A percentile compares a stretch with the other conserved stretches of the same genome.
Conservation (phyloP, 2,888 invertebrate species). For the Scaptomyza parva region DNA sequence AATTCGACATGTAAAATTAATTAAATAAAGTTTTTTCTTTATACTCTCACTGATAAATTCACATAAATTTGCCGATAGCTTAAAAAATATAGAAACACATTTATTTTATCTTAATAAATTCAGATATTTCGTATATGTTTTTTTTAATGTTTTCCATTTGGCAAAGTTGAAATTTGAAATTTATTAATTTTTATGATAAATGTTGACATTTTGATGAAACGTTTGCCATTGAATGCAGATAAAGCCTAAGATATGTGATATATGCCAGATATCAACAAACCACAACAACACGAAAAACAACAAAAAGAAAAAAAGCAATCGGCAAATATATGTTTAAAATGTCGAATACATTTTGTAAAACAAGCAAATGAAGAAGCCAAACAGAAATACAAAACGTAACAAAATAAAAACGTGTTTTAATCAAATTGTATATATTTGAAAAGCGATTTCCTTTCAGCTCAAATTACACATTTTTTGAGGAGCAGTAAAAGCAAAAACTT, state of each 20-base stretch:
- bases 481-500: slow-evolving; percentile 30
- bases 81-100: slow-evolving; percentile 9
- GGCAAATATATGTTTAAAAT: slow-evolving; percentile 40
- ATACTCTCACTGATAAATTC: slow-evolving; percentile 11
- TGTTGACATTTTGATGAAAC: slow-evolving; percentile 80
- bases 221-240: slow-evolving; percentile 75
- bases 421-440: slow-evolving; percentile 23
- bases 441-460: slow-evolving; percentile 37
- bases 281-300: too few relatives aligned
- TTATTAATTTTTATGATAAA: slow-evolving; percentile 79
- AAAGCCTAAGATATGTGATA: slow-evolving; percentile 73
- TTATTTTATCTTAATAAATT: slow-evolving; percentile 51
- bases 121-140: slow-evolving; percentile 30
- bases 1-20: neutral
- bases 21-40: neutral
- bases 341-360: slow-evolving; percentile 61
- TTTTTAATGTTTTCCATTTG: slow-evolving; percentile 29
- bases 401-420: slow-evolving; percentile 49
- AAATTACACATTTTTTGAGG: slow-evolving; percentile 43
- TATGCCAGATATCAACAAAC: slow-evolving; percentile 30
- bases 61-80: slow-evolving; percentile 33
- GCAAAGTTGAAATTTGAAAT: slow-evolving; percentile 63
- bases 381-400: slow-evolving; percentile 19
- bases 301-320: slow-evolving; percentile 21
- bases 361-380: slow-evolving; percentile 30